phyloP scores from a whole-genome alignment of 2,797 vertebrate genomes.

The Sphaeramia orbicularis region DNA sequence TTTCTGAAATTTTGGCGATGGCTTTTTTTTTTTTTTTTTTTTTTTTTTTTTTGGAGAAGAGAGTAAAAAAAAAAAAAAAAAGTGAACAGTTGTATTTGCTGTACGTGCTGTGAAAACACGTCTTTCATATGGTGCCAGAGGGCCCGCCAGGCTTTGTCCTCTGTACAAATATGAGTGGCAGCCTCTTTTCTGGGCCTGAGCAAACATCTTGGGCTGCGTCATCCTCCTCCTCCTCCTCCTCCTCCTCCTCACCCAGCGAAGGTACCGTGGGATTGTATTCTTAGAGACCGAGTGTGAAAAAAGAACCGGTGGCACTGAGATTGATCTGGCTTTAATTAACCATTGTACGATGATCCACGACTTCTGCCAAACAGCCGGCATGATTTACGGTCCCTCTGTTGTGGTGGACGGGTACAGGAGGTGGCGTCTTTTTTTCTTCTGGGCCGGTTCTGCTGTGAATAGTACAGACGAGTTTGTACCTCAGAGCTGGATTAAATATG shows the following conservation, averaged over 20 bases:
- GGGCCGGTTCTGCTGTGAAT: neutral
- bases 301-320: constrained; percentile 49
- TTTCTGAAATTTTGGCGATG: constrained; percentile 55
- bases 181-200: constrained; percentile 54
- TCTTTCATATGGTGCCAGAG: constrained; percentile 73
- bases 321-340: constrained; percentile 71
- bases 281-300: constrained; percentile 25
- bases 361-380: constrained; percentile 48
- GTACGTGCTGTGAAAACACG: constrained; percentile 53
- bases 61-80: constrained; percentile 36
- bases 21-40: too few relatives aligned
- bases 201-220: constrained; percentile 53
- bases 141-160: constrained; percentile 65
- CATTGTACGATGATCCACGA: constrained; percentile 61
- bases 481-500: neutral
- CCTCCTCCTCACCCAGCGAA: constrained; percentile 38
- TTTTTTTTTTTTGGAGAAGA: too few relatives aligned
- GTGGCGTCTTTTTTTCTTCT: constrained; percentile 4
- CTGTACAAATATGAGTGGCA: constrained; percentile 75
- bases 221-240: constrained; percentile 26
- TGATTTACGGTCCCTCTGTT: constrained; percentile 58
- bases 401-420: constrained; percentile 29
- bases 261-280: constrained; percentile 59
- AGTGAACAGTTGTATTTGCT: constrained; percentile 65
- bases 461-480: neutral